Evolutionary conservation across 2,797 vertebrate species (phyloP), one percentile per base, ranked within the genome.

Genomic region (Hipposideros larvatus): DNA sequence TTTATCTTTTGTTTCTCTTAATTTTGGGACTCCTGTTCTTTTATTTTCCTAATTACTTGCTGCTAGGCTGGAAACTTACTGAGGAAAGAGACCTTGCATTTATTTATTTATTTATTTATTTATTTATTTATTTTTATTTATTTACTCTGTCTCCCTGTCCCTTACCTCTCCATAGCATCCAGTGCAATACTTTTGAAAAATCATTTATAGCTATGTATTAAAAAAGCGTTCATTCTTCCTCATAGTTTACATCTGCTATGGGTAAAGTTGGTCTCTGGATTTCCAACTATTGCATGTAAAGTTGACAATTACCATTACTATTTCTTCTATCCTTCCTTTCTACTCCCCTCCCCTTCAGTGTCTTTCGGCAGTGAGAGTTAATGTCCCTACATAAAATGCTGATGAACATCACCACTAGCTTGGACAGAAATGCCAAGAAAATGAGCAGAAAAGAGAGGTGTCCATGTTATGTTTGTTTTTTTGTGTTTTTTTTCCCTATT

Each of bases 1-100:
- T 93, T 77, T 90, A 13, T 74, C 26, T 79, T 91, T 94, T 68
- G 24, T 95, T 88, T 75, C 5, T 87, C 37, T 85, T 77, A 88
- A 83, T 55, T 22, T 74, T 87, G 51, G 1, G n/a, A 57, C 11
- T 74, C 79, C 53, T 65, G 2, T 48, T 86, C 18, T 78, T 83
- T 91, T 43, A 43, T 55, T 85, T 78, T 70, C 18, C 55, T 75
- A 51, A 48, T 46, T 70, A 46, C 8, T 93, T 74, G n/a, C 22
- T 37, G 0, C 59, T 71, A 68, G 28, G 37, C 37, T 71, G 31
- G 82, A 55, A 66, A 65, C 19, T 91, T 22, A 82, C 16, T 15
- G 26, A 75, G 28, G 28, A 24, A 75, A 70, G 28, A 4, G 4
- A 83, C 74, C 2, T 48, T 75, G 24, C 9, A 91, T 91, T 94